Evolutionary conservation across 2,888 invertebrate species (phyloP).

Genomic region (Leucania comma): DNA sequence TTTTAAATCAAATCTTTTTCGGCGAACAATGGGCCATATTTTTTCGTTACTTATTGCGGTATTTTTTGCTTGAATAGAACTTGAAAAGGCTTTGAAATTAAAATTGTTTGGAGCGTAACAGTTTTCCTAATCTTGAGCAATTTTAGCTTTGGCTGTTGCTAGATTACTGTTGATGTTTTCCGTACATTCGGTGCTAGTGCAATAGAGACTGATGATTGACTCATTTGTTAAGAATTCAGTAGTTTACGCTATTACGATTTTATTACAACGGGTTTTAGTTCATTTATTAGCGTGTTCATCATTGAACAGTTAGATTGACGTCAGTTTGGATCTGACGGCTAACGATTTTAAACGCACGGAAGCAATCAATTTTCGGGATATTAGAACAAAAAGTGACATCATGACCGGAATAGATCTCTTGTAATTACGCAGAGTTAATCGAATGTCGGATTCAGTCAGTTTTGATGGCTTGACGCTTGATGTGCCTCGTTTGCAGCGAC

Average conservation of each 20-base stretch:
- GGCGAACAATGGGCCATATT: constrained; percentile 30
- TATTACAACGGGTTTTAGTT: constrained; percentile 45
- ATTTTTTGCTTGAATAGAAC: constrained; percentile 29
- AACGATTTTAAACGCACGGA: constrained; percentile 35
- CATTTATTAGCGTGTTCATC: constrained; percentile 48
- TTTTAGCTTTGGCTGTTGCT: constrained; percentile 37
- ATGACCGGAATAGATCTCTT: constrained; percentile 31
- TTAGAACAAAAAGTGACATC: constrained; percentile 42
- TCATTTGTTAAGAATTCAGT: constrained; percentile 44
- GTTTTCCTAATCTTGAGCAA: constrained; percentile 44
- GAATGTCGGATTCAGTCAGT: constrained; percentile 50
- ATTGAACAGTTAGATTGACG: constrained; percentile 48
- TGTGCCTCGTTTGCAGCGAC: constrained; percentile 5
- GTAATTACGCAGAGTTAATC: constrained; percentile 52
- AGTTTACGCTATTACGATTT: constrained; percentile 55
- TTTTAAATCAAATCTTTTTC: constrained; percentile 33
- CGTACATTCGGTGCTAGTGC: constrained; percentile 43
- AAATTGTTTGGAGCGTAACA: constrained; percentile 28
- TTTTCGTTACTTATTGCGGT: constrained; percentile 29
- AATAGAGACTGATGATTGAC: constrained; percentile 24
- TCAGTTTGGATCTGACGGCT: constrained; percentile 9
- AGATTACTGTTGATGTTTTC: constrained; percentile 48
- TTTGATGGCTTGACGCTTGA: constrained; percentile 45
- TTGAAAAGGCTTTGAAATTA: constrained; percentile 25
- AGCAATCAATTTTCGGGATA: constrained; percentile 40